These are phyloP conservation scores for Eriocheir sinensis DNA, from an alignment of 1,140 invertebrate genomes.

Conservation along the genomic window DNA sequence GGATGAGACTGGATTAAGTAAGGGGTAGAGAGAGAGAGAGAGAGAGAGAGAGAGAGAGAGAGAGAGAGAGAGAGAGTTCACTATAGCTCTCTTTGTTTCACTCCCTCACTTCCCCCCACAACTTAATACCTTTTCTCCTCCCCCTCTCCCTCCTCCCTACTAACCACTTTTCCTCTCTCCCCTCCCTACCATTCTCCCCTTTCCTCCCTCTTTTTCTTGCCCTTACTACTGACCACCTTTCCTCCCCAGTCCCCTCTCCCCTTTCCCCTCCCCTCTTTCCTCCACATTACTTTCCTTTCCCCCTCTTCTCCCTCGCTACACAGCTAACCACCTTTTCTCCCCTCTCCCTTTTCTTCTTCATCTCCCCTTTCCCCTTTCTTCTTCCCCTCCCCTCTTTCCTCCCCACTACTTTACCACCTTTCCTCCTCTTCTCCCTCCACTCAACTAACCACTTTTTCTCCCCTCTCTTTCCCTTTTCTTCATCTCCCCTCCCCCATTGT, in stretches of 20 bases:
- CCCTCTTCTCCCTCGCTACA: background rate
- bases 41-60: background rate
- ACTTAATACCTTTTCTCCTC: background rate
- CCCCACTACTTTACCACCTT: background rate
- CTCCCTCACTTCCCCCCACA: background rate
- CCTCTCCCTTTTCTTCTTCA: background rate
- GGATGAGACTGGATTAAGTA: background rate
- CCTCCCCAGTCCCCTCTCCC: background rate
- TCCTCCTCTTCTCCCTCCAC: background rate
- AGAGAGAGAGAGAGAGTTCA: conserved; percentile 17
- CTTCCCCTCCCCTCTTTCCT: background rate
- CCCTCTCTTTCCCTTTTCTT: background rate
- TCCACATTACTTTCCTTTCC: background rate
- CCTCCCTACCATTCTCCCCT: background rate
- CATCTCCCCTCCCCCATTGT: background rate
- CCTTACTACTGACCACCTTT: too few relatives aligned
- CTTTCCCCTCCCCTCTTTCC: background rate
- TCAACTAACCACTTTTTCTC: background rate
- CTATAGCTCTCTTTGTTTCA: background rate
- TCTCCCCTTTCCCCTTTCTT: background rate
- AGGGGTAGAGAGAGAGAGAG: background rate
- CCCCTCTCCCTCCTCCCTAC: background rate
- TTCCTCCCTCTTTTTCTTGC: background rate
- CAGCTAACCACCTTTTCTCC: background rate
- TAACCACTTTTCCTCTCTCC: background rate